phyloP scores from a whole-genome alignment of 2,113 vertebrate species.

The Recurvirostra avosetta region DNA sequence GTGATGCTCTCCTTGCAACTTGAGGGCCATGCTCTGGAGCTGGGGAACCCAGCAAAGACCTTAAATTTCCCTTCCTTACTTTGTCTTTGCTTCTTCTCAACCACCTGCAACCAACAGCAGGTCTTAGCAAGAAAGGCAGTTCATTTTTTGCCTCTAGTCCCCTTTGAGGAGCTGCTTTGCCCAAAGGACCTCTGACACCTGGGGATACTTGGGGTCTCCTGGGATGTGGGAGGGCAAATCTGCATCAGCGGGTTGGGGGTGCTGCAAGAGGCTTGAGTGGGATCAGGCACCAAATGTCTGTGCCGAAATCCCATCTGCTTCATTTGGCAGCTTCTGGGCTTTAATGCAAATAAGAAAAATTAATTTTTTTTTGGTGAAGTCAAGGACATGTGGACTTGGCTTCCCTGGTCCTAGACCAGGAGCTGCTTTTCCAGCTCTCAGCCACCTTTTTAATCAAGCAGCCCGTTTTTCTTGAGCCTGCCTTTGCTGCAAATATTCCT shows the following conservation, averaged over 20 bases:
- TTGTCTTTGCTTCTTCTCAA: background rate
- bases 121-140: rapidly evolving
- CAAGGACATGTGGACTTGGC: background rate
- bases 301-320: background rate
- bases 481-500: background rate
- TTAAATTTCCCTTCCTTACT: background rate
- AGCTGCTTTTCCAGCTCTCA: background rate
- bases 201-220: background rate
- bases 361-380: no score
- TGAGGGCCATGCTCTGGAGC: background rate
- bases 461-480: background rate
- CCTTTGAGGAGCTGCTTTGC: background rate
- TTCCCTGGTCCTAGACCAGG: background rate
- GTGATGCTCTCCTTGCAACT: rapidly evolving
- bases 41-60: background rate
- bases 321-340: background rate
- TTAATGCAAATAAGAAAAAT: background rate
- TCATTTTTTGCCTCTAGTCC: rapidly evolving
- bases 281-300: background rate
- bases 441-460: background rate
- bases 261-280: background rate
- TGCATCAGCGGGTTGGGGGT: background rate
- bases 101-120: background rate
- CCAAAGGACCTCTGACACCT: no score
- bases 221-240: rapidly evolving